These are phyloP conservation scores for Andrena chrysosceles DNA, from an alignment of 2,888 invertebrate species.

Conservation along the genomic window DNA sequence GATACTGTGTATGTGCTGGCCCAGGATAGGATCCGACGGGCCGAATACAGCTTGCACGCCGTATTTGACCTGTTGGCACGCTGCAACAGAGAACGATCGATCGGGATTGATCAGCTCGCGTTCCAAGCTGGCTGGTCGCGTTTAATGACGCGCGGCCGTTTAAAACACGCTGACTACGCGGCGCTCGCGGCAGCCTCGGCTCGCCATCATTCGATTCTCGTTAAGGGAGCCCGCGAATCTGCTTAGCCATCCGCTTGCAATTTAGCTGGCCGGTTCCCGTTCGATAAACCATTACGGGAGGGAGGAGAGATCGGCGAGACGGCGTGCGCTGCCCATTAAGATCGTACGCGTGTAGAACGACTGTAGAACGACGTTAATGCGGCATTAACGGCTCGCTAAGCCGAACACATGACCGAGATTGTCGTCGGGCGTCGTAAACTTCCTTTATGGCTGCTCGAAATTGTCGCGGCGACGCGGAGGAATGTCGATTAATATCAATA, in stretches of 20 bases:
- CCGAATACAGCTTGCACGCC: conserved; percentile 92
- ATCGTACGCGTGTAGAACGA: conserved; percentile 41
- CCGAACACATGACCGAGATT: conserved; percentile 24
- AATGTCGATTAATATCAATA: conserved; percentile 45
- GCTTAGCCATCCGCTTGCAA: conserved; percentile 4
- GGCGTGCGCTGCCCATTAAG: conserved; percentile 34
- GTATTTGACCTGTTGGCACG: conserved; percentile 89
- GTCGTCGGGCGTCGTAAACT: conserved; percentile 20
- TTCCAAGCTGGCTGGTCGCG: too few species aligned
- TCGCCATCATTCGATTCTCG: conserved; percentile 12
- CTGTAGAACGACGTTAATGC: conserved; percentile 45
- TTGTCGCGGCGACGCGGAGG: conserved; percentile 13
- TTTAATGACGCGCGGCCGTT: neutral
- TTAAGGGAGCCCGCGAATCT: conserved; percentile 3
- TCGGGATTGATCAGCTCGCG: neutral
- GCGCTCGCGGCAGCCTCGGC: neutral
- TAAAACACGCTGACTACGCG: neutral
- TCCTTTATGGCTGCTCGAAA: conserved; percentile 36
- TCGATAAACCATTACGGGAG: conserved; percentile 29
- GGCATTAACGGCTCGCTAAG: conserved; percentile 45
- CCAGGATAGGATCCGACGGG: conserved; percentile 90
- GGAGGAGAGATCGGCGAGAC: conserved; percentile 27
- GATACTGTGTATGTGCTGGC: conserved; percentile 92
- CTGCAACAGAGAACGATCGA: conserved; percentile 84
- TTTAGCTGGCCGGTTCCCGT: conserved; percentile 7